Evolutionary conservation across 1,140 invertebrate species (phyloP).

Genomic region (Diabrotica undecimpunctata): DNA sequence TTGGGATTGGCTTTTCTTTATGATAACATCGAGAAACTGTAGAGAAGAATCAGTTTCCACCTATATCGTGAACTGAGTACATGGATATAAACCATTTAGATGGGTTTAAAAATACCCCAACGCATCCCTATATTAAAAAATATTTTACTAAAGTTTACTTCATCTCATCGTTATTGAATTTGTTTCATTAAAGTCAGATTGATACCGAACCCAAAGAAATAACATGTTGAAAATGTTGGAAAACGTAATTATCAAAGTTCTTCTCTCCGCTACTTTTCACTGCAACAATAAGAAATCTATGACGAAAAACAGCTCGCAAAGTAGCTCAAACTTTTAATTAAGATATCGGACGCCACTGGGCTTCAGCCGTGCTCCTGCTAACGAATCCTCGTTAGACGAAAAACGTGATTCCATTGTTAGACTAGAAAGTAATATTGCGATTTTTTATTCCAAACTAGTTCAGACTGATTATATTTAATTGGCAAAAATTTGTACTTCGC

Average conservation of each 20-base stretch:
- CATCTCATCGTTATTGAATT: neutral
- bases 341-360: conserved; percentile 1
- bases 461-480: too few relatives aligned
- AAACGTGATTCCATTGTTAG: neutral
- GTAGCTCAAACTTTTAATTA: conserved; percentile 9
- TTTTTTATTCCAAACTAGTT: neutral
- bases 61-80: too few relatives aligned
- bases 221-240: neutral
- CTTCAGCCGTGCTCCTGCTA: neutral
- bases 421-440: neutral
- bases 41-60: too few relatives aligned
- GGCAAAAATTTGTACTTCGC: too few relatives aligned
- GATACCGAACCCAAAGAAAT: neutral
- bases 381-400: conserved; percentile 6
- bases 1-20: too few relatives aligned
- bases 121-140: too few relatives aligned
- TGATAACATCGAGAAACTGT: too few relatives aligned
- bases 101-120: too few relatives aligned
- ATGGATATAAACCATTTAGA: too few relatives aligned
- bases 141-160: too few relatives aligned
- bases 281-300: conserved; percentile 5
- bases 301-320: neutral
- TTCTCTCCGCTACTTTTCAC: neutral
- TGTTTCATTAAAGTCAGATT: neutral
- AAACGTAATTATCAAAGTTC: conserved; percentile 7